These are phyloP conservation scores for Flabesymbios commensalis DNA, from an alignment of 2,888 invertebrate genomes.

Conservation along the genomic window DNA sequence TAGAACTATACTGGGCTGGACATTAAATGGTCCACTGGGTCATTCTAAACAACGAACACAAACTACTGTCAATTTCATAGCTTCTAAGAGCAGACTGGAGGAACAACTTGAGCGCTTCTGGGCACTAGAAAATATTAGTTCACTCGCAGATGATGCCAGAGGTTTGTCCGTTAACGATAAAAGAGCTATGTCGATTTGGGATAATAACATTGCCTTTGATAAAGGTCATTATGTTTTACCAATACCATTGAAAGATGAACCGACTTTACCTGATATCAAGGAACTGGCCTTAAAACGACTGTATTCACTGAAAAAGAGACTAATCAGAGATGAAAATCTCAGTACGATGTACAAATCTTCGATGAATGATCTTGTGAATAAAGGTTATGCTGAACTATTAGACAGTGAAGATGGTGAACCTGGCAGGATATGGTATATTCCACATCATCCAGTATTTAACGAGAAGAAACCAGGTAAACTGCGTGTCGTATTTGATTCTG, in stretches of 20 bases:
- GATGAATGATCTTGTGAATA: conserved; percentile 16
- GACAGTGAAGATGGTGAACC: neutral
- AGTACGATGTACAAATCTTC: conserved; percentile 8
- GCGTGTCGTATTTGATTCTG: conserved; percentile 5
- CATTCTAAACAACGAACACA: neutral
- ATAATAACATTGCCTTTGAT: neutral
- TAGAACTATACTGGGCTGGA: conserved; percentile 21
- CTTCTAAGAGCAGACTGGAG: too few relatives aligned
- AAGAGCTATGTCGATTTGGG: neutral
- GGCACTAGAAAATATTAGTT: neutral
- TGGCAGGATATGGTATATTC: conserved; percentile 29
- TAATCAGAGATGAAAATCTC: conserved; percentile 4
- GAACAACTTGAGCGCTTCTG: conserved; percentile 5
- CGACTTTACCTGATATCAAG: conserved; percentile 3
- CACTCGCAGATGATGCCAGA: neutral
- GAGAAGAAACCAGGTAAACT: conserved; percentile 10
- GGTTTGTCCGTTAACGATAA: neutral
- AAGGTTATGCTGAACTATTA: conserved; percentile 18
- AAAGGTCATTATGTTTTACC: conserved; percentile 7
- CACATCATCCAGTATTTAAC: conserved; percentile 23
- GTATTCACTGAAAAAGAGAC: conserved; percentile 4
- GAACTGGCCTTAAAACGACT: neutral
- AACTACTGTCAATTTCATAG: neutral
- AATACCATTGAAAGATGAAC: conserved; percentile 3
- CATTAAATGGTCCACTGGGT: conserved; percentile 15